Evolutionary conservation across 2,797 vertebrate genomes (phyloP), one percentile per base, ranked within the genome.

Genomic region (Bovichtus variegatus): DNA sequence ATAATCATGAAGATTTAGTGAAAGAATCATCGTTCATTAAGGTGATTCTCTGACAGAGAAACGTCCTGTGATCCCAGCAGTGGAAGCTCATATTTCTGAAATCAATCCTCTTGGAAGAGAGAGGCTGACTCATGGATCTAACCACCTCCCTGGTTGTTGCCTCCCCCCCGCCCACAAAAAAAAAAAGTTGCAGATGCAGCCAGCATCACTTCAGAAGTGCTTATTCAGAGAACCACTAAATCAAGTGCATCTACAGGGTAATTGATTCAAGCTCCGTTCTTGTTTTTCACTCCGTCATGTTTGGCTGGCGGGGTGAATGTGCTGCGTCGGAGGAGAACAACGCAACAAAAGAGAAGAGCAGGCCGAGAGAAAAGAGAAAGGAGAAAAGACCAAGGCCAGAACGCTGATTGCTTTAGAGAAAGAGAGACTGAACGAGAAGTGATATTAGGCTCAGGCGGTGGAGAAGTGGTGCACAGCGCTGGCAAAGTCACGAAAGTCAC

Each of bases 181-280:
- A 31, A 36, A 31, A 66, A 64, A 68, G 60, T 44, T 62, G 25
- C 67, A 41, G 27, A 81, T 44, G 70, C 69, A 79, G 65, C 46
- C 60, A 79, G 80, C 76, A 72, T 84, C 76, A 44, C 65, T 78
- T 78, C 72, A 83, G 65, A 82, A 62, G 71, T 81, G 85, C 82
- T 83, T 76, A 78, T 81, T 75, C 69, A 50, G 69, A 78, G 65
- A 55, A 16, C 19, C 57, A 47, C 59, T 54, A 66, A 81, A 81
- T 83, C 81, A 79, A 76, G 81, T 74, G 55, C 84, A 59, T 27
- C 73, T 83, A 65, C 57, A 11, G 57, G 70, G 68, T 71, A 81
- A 90, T 57, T 74, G 85, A 89, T 87, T 83, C 82, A 67, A 77
- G 81, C 74, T 80, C 67, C 19, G 68, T 36, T 87, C 71, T 79